Base-by-base conservation (phyloP, 2,113 vertebrate genomes). In the Cynoglossus semilaevis region DNA sequence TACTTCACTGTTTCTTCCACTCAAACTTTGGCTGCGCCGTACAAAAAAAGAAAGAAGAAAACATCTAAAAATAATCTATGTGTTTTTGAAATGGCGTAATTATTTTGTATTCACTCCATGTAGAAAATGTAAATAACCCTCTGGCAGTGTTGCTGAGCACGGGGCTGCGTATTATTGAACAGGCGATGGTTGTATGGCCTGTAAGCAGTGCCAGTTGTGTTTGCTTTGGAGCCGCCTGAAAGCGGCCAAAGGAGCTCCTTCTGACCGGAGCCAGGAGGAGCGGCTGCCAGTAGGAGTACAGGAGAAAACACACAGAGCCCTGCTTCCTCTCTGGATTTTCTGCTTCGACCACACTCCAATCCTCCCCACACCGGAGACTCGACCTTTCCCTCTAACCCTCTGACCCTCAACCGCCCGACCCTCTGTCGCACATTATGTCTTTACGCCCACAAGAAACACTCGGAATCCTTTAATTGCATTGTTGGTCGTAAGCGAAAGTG, bases 221-320 rank as follows among this genome's bases (percentile, higher is more conserved):
- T 85, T 87, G 79, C 80, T 86, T 86, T 86, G 76, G 78, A 73
- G 52, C 29, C 29, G n/a, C 49, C 51, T 77, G 57, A 79, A 82
- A 79, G 73, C 51, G 58, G 73, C 70, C 62, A 74, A 71, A 83
- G 72, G 69, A 67, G 72, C 58, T 13, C 45, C 1, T 15, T n/a
- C n/a, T n/a, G n/a, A 58, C 37, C 36, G 70, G 68, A 52, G 66
- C 49, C 57, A 71, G 80, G 53, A 59, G 19, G 38, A 63, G 57
- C 40, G 52, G 58, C 76, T 76, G 83, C 81, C 82, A 84, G 79
- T 72, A 57, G 76, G 51, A 63, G 43, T 36, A 53, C 65, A 71
- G 67, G 72, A 51, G 63, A 63, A 68, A 63, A 63, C 77, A 62
- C 74, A 63, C 51, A 44, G 19, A 49, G 37, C 54, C 40, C 58